Conservation (phyloP, 1,140 invertebrate genomes). For the Drosophila nasuta region DNA sequence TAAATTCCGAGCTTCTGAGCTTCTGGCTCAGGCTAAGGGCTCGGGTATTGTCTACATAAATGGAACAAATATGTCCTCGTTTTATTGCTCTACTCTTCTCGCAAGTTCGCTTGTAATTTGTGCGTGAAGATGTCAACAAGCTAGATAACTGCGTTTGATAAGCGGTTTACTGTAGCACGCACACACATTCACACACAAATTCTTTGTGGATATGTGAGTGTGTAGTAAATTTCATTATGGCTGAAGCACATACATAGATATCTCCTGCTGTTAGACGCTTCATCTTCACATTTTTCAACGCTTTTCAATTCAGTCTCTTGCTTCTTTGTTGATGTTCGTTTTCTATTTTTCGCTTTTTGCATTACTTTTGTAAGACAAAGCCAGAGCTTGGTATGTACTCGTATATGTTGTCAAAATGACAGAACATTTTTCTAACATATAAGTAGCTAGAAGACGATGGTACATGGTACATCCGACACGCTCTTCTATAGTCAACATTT, state of each 20-base stretch:
- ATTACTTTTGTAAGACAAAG: slow-evolving; percentile 31
- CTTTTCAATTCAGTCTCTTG: slow-evolving; percentile 31
- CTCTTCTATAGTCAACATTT: background rate
- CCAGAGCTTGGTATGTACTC: slow-evolving; percentile 25
- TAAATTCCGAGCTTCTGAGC: slow-evolving; percentile 32
- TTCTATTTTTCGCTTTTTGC: slow-evolving; percentile 19
- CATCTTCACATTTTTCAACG: slow-evolving; percentile 54
- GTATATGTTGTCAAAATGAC: slow-evolving; percentile 69
- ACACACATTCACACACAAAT: slow-evolving; percentile 1
- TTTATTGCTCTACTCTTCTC: slow-evolving; percentile 16
- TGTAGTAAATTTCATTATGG: slow-evolving; percentile 48
- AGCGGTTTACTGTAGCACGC: slow-evolving; percentile 49
- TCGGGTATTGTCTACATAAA: background rate
- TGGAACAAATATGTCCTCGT: background rate
- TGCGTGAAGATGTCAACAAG: slow-evolving; percentile 72
- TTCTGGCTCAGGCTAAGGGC: background rate
- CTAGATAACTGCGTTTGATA: slow-evolving; percentile 75
- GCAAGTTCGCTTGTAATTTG: slow-evolving; percentile 35
- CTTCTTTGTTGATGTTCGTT: slow-evolving; percentile 11
- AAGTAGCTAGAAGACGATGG: slow-evolving; percentile 59
- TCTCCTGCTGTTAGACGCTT: slow-evolving; percentile 51
- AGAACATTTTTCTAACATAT: slow-evolving; percentile 70
- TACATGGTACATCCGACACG: slow-evolving; percentile 11
- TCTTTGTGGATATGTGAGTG: background rate
- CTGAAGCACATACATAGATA: slow-evolving; percentile 44